A percentile compares a stretch with the other conserved stretches of the same genome.
Conservation (phyloP, 2,797 vertebrate genomes). For the Poecilia gillii region DNA sequence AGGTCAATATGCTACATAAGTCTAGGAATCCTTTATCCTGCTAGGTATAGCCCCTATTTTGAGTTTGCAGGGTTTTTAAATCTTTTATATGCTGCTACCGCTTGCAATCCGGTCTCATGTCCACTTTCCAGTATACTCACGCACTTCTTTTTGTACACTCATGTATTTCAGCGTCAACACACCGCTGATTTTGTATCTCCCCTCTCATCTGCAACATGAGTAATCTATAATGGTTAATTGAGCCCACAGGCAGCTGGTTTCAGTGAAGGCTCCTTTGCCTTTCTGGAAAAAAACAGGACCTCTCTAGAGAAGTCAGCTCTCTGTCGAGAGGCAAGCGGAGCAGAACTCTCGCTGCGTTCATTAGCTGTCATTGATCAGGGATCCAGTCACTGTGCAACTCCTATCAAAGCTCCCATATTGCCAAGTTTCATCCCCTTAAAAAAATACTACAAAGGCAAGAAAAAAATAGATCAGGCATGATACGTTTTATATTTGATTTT, state of each 20-base stretch:
- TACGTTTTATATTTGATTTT: conserved; percentile 43
- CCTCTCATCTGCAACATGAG: conserved; percentile 74
- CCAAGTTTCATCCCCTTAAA: conserved; percentile 41
- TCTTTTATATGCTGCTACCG: conserved; percentile 22
- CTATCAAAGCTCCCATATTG: conserved; percentile 54
- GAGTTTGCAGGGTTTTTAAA: not conserved
- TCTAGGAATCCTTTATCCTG: conserved; percentile 18
- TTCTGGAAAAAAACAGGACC: conserved; percentile 65
- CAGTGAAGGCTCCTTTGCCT: conserved; percentile 70
- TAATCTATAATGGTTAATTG: conserved; percentile 79
- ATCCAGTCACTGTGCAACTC: conserved; percentile 64
- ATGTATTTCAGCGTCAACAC: conserved; percentile 43
- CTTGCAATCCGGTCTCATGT: conserved; percentile 8
- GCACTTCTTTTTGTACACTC: conserved; percentile 18
- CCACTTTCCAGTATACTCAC: conserved; percentile 18
- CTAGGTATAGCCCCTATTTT: conserved; percentile 7
- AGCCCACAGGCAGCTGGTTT: conserved; percentile 79
- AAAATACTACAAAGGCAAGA: conserved; percentile 62
- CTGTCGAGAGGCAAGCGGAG: conserved; percentile 76
- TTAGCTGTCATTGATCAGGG: conserved; percentile 81
- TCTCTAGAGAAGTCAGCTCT: conserved; percentile 67
- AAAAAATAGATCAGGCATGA: conserved; percentile 46
- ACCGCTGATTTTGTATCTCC: conserved; percentile 37
- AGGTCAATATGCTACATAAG: not conserved
- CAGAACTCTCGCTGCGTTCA: conserved; percentile 77